Evolutionary conservation across 2,113 vertebrate genomes (phyloP).

Genomic region (Odontophorus gujanensis): DNA sequence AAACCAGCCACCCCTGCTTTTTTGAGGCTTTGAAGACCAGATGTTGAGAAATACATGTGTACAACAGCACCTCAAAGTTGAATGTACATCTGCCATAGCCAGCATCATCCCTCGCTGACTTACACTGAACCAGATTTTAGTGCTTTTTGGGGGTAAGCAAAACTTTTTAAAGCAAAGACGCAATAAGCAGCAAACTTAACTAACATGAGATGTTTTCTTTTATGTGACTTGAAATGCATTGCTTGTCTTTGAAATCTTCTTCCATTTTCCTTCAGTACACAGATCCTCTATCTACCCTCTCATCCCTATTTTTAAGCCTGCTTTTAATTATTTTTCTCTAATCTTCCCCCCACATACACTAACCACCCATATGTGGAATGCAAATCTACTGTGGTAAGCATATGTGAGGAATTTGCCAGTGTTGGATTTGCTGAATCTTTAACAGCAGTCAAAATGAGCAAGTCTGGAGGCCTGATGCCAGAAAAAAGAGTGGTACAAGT

Average conservation of each 20-base stretch:
- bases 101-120: rapidly evolving
- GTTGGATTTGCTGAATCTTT: neutral
- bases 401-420: neutral
- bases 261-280: neutral
- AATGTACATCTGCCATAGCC: neutral
- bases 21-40: neutral
- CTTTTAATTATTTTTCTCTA: neutral
- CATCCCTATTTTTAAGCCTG: neutral
- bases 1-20: neutral
- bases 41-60: neutral
- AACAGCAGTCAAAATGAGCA: neutral
- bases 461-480: neutral
- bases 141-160: rapidly evolving
- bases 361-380: neutral
- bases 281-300: neutral
- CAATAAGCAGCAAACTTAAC: neutral
- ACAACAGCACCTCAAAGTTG: neutral
- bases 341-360: neutral
- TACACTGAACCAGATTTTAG: neutral
- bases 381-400: neutral
- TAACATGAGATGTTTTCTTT: neutral
- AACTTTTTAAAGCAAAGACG: neutral
- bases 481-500: neutral
- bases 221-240: neutral
- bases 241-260: neutral